Evolutionary conservation across 2,113 vertebrate genomes (phyloP), one percentile per base, ranked within the genome.

Genomic region (Phylloscopus trochilus): DNA sequence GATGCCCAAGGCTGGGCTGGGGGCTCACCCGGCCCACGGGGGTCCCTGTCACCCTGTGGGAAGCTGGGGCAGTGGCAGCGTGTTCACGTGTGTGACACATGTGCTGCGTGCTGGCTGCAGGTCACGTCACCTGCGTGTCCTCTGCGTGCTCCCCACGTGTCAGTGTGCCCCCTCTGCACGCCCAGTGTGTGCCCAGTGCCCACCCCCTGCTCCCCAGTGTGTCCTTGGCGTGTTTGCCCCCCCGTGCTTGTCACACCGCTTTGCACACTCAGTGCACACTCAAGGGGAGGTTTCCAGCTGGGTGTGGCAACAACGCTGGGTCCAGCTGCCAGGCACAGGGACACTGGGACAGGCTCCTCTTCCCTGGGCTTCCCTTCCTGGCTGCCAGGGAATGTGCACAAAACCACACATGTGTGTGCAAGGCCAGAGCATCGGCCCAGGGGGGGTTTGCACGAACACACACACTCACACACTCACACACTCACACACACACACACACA

Each of bases 171-270:
- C 8, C 51, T 3, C 35, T 63, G 72, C 24, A 0, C 0, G 2
- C 2, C 12, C 5, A 2, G 6, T 1, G 27, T 8, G 8, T 4
- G 67, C 35, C 8, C 15, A 1, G 15, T 21, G 47, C 63, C 8
- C 17, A 2, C 31, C 4, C 14, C 3, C 12, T 5, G 44, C 35
- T 24, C 6, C 16, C 31, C 4, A n/a, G 0, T 4, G 31, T 4
- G 41, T 67, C 46, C 19, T 26, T 43, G 22, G 46, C 4, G 0
- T 13, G 47, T 58, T 20, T 13, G 31, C 3, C 30, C 33, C 37
- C 33, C 58, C 5, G 33, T 5, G 47, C 53, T 24, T 3, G 37
- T 30, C 72, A 41, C 66, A 31, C 7, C 0, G 9, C 59, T 15
- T 16, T 43, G 55, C 80, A 67, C 83, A 2, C 62, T 41, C 87